Base-by-base conservation (phyloP, 1,140 invertebrate species). In the Cyclargus thomasi region DNA sequence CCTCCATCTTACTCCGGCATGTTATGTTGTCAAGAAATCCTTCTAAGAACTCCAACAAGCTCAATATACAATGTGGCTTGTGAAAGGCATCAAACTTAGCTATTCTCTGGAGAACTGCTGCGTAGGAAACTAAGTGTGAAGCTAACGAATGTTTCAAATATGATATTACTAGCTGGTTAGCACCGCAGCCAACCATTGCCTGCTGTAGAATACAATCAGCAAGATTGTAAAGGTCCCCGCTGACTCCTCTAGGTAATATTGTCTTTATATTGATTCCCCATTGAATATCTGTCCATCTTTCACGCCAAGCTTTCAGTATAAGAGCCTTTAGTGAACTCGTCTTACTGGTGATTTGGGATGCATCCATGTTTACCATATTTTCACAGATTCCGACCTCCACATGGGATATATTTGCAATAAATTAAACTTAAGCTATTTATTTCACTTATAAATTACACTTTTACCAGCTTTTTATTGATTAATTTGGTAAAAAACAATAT, bases 221-320 rank as follows among this genome's bases (percentile, higher is more conserved):
- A 70, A 98, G 90, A 90, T 97, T 97, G 83, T 97, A 97, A 0
- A 97, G 95, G 93, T 97, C 97, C 17, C 97, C 97, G 79, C 95
- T 96, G 0, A 97, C 96, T 36, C 96, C 96, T 84, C 96, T 86
- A 1, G 96, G 96, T 70, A 97, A 83, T 73, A 96, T 95, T 21
- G 95, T 96, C 92, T 98, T 98, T 35, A 98, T 97, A 82, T 98
- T 96, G 69, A 98, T 97, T 29, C 97, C 97, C 97, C 97, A 99
- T 87, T 98, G 96, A 23, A 98, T 93, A 91, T 98, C 97, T 11
- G 95, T 95, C 97, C 97, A 99, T 65, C 97, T 92, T 91, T 98
- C 97, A 77, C 97, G 92, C 97, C 97, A 99, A 55, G 97, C 97
- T 88, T 94, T 93, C 29, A 98, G 88, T 69, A 98, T 92, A 10